A percentile compares a stretch with the other conserved stretches of the same genome.
These are phyloP conservation scores for Pandemis corylana DNA, from an alignment of 2,888 invertebrate genomes.

Conservation along the genomic window DNA sequence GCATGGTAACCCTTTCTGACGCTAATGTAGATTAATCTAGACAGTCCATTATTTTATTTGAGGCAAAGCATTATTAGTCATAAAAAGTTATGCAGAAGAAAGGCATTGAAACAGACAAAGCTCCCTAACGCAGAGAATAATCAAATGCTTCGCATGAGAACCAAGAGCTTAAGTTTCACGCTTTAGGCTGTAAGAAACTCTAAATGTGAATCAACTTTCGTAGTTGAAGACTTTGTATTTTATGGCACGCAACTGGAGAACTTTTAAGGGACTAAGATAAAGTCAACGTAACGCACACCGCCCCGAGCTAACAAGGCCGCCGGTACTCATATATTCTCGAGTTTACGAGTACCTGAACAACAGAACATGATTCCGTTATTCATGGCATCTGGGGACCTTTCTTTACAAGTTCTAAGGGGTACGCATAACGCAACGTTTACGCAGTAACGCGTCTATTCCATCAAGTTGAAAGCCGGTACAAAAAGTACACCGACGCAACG, in stretches of 20 bases:
- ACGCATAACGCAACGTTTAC: too few species aligned
- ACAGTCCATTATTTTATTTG: neutral
- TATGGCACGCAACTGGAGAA: constrained; percentile 15
- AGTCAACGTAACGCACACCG: constrained; percentile 1
- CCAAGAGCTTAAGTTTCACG: neutral
- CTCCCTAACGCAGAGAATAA: neutral
- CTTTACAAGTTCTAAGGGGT: constrained; percentile 10
- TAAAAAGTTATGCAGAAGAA: neutral
- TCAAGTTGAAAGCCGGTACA: too few species aligned
- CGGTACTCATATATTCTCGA: constrained; percentile 5
- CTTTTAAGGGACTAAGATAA: constrained; percentile 7
- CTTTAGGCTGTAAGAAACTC: neutral
- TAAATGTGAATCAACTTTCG: neutral
- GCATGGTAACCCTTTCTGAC: neutral
- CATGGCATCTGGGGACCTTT: constrained; percentile 11
- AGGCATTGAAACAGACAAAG: neutral
- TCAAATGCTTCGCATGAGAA: neutral
- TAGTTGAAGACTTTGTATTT: constrained; percentile 13
- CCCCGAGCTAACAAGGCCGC: neutral
- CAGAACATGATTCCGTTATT: constrained; percentile 9
- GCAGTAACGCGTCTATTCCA: too few species aligned
- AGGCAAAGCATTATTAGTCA: neutral
- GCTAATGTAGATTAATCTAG: too few species aligned
- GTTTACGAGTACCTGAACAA: constrained; percentile 14
- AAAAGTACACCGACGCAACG: too few species aligned